Evolutionary conservation across 2,113 vertebrate genomes (phyloP).

Genomic region (Sakesphorus luctuosus): DNA sequence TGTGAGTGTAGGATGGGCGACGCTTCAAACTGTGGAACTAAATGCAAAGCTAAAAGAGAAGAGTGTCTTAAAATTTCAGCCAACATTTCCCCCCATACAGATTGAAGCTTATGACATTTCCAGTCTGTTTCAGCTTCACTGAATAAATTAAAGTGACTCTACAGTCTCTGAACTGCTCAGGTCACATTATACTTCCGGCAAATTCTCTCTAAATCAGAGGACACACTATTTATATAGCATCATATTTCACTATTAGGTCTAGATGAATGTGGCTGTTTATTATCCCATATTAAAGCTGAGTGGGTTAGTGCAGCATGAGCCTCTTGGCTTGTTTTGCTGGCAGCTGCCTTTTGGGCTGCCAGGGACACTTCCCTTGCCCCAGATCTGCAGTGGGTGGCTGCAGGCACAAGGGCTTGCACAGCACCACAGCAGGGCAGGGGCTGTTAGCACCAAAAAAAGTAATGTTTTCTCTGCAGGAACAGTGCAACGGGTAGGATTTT

Average conservation of each 20-base stretch:
- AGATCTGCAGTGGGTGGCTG: neutral
- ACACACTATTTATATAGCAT: neutral
- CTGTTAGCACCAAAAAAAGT: neutral
- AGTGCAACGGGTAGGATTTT: neutral
- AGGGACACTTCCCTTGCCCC: neutral
- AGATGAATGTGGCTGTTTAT: neutral
- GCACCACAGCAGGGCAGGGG: neutral
- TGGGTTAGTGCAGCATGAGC: neutral
- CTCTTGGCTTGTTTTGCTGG: conserved; percentile 1
- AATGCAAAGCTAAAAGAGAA: neutral
- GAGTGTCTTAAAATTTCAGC: neutral
- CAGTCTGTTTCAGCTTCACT: conserved; percentile 34
- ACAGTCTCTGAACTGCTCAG: neutral
- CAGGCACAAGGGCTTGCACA: neutral
- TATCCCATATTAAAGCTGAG: neutral
- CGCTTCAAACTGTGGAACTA: neutral
- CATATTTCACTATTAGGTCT: neutral
- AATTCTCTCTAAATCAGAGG: neutral
- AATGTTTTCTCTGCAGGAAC: neutral
- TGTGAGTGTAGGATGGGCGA: neutral
- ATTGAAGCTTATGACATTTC: neutral
- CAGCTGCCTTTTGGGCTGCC: neutral
- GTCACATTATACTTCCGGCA: neutral
- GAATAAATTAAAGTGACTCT: neutral
- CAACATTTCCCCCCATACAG: neutral